Base-by-base conservation (phyloP, 2,113 vertebrate genomes). In the Leucopsar rothschildi region DNA sequence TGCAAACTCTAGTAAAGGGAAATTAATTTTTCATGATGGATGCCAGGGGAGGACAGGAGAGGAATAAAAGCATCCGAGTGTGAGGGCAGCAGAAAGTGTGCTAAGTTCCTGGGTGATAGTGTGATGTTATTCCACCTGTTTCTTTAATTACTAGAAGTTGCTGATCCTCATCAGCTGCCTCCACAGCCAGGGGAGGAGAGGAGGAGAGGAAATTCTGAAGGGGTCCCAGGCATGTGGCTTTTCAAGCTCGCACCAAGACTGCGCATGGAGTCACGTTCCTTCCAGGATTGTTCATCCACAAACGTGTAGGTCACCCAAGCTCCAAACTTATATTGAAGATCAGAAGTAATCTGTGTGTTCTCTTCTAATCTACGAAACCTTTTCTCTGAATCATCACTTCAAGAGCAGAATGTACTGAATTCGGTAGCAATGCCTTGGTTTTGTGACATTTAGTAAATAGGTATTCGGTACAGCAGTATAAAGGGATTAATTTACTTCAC, bases 61-160 rank as follows among this genome's bases (percentile, higher is more conserved):
- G 52, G 37, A 85, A 85, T 77, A 56, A 83, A 93, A 90, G 31
- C 12, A 12, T 90, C 60, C 14, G 44, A 88, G 40, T 1, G 1
- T 31, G 52, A 88, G 53, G 6, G 25, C 65, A 90, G 53, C 35
- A 57, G 37, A 33, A 90, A 81, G 42, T 0, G 0, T 84, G 37
- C 22, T 29, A 66, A 90, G 27, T 55, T 96, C 40, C 76, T 0
- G n/a, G 63, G 44, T 40, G 60, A 88, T 45, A 64, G 82, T 53
- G 57, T 86, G 86, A 69, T 95, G 83, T 90, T 94, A 37, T 93
- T 86, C 56, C 86, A 97, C 92, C 94, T 94, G 53, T 86, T 96
- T 78, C 64, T 86, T 94, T 94, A 94, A 88, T 95, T 82, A 93
- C n/a, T 72, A 55, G 86, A 75, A 93, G 57, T 35, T 86, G 65